Evolutionary conservation across 92 coral and sea anemone species (phyloP).

Genomic region (Actinernus sp.): DNA sequence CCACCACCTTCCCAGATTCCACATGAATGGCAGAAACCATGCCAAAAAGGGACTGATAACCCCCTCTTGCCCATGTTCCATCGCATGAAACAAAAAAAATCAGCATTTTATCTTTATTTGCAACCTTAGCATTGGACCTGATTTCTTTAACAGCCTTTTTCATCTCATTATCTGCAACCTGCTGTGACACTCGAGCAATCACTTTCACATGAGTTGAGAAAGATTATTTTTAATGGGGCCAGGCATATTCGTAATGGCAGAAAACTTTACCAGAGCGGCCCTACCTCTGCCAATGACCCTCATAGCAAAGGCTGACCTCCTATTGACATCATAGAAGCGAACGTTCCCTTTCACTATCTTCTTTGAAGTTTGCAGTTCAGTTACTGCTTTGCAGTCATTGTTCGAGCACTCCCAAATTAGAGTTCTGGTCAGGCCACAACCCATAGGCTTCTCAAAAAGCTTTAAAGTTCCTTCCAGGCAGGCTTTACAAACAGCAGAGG

Average conservation of each 20-base stretch:
- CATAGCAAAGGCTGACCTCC: conserved; percentile 39
- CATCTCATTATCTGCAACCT: conserved; percentile 39
- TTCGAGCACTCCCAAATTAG: conserved; percentile 36
- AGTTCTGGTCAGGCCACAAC: conserved; percentile 49
- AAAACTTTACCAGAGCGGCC: conserved; percentile 42
- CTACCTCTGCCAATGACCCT: conserved; percentile 38
- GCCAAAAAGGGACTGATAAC: conserved; percentile 57
- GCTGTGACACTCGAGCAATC: conserved; percentile 32
- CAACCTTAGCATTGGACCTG: conserved; percentile 4
- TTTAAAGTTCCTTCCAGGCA: conserved; percentile 31
- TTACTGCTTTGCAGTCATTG: conserved; percentile 27
- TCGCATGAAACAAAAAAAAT: conserved; percentile 38
- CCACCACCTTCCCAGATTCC: conserved; percentile 52
- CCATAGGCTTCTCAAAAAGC: conserved; percentile 20
- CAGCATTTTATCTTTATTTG: conserved; percentile 5
- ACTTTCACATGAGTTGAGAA: conserved; percentile 24
- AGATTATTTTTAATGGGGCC: conserved; percentile 28
- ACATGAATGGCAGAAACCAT: conserved; percentile 46
- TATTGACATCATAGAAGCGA: conserved; percentile 31
- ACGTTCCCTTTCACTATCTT: conserved; percentile 31
- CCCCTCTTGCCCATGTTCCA: conserved; percentile 59
- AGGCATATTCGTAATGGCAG: conserved; percentile 46
- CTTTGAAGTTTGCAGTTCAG: conserved; percentile 53
- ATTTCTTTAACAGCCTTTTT: conserved; percentile 34
- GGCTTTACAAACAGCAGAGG: conserved; percentile 35